Conservation (phyloP, 2,888 invertebrate species). For the Chloroclystis v-ata region DNA sequence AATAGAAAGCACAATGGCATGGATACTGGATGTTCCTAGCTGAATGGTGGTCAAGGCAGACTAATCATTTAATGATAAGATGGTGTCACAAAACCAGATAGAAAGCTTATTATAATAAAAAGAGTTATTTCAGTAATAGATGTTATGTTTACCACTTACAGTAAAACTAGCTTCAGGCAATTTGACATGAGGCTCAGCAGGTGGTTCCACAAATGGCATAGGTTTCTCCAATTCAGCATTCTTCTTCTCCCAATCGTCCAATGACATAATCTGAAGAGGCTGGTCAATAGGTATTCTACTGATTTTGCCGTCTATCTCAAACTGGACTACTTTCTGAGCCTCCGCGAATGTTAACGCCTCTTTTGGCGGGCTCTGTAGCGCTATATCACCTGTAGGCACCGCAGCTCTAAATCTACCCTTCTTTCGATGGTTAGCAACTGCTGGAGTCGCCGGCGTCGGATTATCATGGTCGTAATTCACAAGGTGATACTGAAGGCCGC, state of each 20-base stretch:
- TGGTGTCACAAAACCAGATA: no score
- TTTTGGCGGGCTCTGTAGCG: slow-evolving; percentile 74
- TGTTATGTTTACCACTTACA: no score
- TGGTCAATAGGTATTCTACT: slow-evolving; percentile 82
- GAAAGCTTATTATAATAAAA: no score
- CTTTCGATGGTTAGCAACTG: slow-evolving; percentile 80
- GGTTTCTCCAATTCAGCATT: slow-evolving; percentile 69
- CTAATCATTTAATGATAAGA: no score
- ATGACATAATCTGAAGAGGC: slow-evolving; percentile 82
- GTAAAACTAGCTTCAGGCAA: slow-evolving; percentile 70
- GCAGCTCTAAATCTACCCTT: slow-evolving; percentile 79
- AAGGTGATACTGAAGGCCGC: slow-evolving; percentile 91
- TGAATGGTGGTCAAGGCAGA: no score
- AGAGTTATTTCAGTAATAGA: no score
- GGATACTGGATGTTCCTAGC: no score
- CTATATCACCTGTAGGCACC: slow-evolving; percentile 78
- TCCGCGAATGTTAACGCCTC: slow-evolving; percentile 90
- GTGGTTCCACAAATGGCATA: slow-evolving; percentile 60
- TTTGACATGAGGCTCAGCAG: slow-evolving; percentile 65
- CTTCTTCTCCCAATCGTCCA: slow-evolving; percentile 81
- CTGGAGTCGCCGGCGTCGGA: slow-evolving; percentile 81
- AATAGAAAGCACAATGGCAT: no score
- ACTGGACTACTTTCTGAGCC: slow-evolving; percentile 90
- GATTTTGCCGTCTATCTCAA: slow-evolving; percentile 89
- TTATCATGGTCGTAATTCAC: slow-evolving; percentile 91